These are phyloP conservation scores for Drosophila suzukii DNA, from an alignment of 1,140 invertebrate genomes.

Conservation along the genomic window DNA sequence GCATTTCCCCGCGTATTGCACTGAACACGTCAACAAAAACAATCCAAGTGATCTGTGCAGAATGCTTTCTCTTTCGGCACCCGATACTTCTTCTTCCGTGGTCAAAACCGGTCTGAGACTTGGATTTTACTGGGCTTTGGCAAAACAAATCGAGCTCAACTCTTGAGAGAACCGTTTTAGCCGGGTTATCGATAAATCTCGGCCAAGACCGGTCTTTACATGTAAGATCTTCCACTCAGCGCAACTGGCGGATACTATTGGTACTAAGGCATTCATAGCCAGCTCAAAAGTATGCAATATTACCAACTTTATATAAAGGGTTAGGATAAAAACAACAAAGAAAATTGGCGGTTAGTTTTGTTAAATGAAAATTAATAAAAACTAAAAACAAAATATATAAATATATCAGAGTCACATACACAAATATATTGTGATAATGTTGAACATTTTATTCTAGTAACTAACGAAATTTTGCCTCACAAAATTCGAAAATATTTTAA, in stretches of 20 bases:
- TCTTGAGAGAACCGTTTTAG: slow-evolving; percentile 2
- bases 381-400: no score
- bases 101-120: slow-evolving; percentile 64
- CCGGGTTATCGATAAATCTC: slow-evolving; percentile 43
- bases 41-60: slow-evolving; percentile 26
- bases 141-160: slow-evolving; percentile 27
- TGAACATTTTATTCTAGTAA: no score
- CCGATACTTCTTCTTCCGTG: slow-evolving; percentile 49
- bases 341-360: no score
- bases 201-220: background rate
- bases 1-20: slow-evolving; percentile 38
- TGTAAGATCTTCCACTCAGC: background rate
- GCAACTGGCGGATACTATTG: background rate
- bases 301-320: no score
- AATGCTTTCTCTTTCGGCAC: slow-evolving; percentile 73
- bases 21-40: slow-evolving; percentile 70
- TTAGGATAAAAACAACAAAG: no score
- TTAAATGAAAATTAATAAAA: no score
- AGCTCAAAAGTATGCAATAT: background rate
- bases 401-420: no score
- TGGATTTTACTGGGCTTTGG: slow-evolving; percentile 27
- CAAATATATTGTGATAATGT: no score
- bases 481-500: no score
- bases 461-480: no score
- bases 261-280: background rate